Evolutionary conservation across 2,797 vertebrate species (phyloP).

Genomic region (Oryzias sinensis): DNA sequence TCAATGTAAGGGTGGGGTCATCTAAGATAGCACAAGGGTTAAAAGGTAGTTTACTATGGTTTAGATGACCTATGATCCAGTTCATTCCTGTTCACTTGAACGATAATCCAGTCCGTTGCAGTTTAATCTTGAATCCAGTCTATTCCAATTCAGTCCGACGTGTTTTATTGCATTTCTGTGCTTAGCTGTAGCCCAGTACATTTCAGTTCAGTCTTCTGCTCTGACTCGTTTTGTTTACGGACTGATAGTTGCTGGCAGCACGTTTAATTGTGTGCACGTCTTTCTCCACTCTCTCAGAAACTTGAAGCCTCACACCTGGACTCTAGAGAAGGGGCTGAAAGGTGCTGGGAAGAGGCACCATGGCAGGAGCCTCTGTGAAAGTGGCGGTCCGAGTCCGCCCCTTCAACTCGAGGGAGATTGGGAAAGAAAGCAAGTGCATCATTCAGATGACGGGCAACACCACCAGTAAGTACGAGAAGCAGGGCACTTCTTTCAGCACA

Average conservation of each 20-base stretch:
- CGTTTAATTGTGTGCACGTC: not conserved
- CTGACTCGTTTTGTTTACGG: not conserved
- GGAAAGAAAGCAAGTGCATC: constrained; percentile 95
- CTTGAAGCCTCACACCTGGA: constrained; percentile 26
- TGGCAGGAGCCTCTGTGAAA: constrained; percentile 98
- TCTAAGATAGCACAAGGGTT: no score
- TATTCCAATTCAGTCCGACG: no score
- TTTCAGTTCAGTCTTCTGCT: no score
- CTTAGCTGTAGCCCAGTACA: no score
- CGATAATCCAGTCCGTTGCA: no score
- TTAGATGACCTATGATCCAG: no score
- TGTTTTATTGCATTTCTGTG: no score
- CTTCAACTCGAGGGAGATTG: constrained; percentile 95
- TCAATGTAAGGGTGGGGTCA: no score
- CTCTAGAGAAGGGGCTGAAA: constrained; percentile 37
- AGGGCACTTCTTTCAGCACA: not conserved
- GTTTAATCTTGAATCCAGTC: no score
- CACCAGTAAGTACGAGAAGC: constrained; percentile 86
- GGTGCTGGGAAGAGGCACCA: constrained; percentile 69
- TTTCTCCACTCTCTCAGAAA: constrained; percentile 41
- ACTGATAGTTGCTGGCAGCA: not conserved
- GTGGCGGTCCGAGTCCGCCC: constrained; percentile 97
- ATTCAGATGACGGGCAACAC: constrained; percentile 98
- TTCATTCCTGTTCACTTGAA: no score
- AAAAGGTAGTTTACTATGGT: no score